Evolutionary conservation across 2,888 invertebrate species (phyloP).

Genomic region (Tipula unca): DNA sequence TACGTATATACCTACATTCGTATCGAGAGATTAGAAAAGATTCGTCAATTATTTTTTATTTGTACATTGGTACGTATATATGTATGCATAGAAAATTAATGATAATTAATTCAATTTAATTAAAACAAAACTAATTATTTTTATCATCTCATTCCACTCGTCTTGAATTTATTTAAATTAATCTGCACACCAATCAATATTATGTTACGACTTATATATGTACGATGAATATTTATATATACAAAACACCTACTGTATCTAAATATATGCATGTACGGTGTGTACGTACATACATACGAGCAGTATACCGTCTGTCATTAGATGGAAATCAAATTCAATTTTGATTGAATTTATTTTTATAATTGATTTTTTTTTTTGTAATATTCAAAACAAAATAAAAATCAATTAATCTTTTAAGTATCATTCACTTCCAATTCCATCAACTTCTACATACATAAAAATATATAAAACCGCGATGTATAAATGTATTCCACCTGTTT

Average conservation of each 20-base stretch:
- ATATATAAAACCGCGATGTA: not conserved
- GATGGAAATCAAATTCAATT: not conserved
- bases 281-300: not conserved
- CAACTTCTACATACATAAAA: not conserved
- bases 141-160: not conserved
- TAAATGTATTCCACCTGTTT: not conserved
- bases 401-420: not conserved
- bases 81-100: not conserved
- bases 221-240: not conserved
- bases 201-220: too few species aligned
- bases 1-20: not conserved
- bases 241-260: not conserved
- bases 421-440: not conserved
- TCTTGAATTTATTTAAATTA: not conserved
- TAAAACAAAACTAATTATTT: not conserved
- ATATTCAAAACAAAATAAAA: constrained; percentile 8
- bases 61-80: too few species aligned
- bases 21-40: not conserved
- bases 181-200: not conserved
- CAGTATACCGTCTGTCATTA: not conserved
- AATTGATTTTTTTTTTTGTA: not conserved
- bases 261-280: not conserved
- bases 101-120: not conserved
- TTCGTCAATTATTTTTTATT: not conserved
- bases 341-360: constrained; percentile 8